phyloP scores from a whole-genome alignment of 2,113 vertebrate genomes.

The Salvelinus alpinus region DNA sequence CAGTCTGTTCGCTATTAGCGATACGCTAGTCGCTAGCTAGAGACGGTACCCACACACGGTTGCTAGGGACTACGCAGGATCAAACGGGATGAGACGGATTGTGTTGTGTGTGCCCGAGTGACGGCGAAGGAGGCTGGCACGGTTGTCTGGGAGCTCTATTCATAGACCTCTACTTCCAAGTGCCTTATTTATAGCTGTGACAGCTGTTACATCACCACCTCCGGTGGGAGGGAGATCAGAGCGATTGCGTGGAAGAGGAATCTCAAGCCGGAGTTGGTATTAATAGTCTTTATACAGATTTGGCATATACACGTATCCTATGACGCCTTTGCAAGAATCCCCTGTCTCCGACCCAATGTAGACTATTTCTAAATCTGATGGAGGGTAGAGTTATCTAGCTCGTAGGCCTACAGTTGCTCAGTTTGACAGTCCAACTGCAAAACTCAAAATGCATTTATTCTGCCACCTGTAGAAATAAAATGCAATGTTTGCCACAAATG shows the following conservation, averaged over 20 bases:
- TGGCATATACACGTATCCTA: constrained; percentile 48
- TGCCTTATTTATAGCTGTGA: constrained; percentile 62
- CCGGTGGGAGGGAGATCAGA: constrained; percentile 40
- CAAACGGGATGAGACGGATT: constrained; percentile 53
- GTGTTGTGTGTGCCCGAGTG: constrained; percentile 61
- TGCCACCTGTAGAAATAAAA: constrained; percentile 1
- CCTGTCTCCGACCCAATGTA: not conserved
- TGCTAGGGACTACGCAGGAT: constrained; percentile 56
- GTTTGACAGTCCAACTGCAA: constrained; percentile 4
- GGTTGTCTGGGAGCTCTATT: constrained; percentile 64
- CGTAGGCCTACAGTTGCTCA: too few species aligned
- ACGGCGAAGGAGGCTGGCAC: constrained; percentile 62
- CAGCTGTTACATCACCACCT: constrained; percentile 30
- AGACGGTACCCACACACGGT: constrained; percentile 60
- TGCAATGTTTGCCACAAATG: too few species aligned
- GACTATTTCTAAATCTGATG: too few species aligned
- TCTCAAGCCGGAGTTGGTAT: constrained; percentile 42
- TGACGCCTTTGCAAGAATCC: constrained; percentile 30
- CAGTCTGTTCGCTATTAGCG: constrained; percentile 52
- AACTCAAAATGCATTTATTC: constrained; percentile 12
- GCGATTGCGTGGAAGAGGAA: constrained; percentile 47
- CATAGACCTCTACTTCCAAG: constrained; percentile 58
- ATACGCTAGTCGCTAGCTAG: not conserved
- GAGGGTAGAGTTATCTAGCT: too few species aligned
- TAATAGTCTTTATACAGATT: constrained; percentile 52